phyloP scores from a whole-genome alignment of 2,888 invertebrate genomes.

The Matsumyia berberina region DNA sequence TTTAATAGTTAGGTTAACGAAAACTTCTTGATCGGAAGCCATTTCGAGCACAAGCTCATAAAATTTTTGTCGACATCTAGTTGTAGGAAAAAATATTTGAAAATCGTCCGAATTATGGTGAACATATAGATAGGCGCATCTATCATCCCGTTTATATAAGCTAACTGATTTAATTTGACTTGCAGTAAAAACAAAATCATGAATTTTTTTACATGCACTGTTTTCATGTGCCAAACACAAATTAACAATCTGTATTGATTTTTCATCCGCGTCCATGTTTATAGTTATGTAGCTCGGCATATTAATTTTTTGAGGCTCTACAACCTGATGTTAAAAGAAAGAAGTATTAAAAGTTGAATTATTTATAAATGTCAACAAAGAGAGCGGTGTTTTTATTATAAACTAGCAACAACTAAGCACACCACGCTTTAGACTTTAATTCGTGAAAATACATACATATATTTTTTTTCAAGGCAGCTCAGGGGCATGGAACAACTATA shows the following conservation, averaged over 20 bases:
- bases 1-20: conserved; percentile 89
- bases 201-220: conserved; percentile 92
- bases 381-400: too few relatives aligned
- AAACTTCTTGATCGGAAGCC: conserved; percentile 94
- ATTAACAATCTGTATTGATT: conserved; percentile 95
- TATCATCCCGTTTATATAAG: conserved; percentile 97
- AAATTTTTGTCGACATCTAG: conserved; percentile 92
- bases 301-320: conserved; percentile 96
- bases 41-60: conserved; percentile 94
- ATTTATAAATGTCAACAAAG: conserved; percentile 6
- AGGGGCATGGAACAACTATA: too few relatives aligned
- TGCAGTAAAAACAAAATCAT: conserved; percentile 97
- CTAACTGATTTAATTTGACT: conserved; percentile 87
- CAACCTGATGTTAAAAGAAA: conserved; percentile 85
- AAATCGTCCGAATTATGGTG: conserved; percentile 99
- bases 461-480: too few relatives aligned
- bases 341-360: background rate
- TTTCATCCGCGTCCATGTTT: conserved; percentile 96
- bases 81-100: conserved; percentile 98
- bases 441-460: too few relatives aligned
- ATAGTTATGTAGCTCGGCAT: conserved; percentile 98
- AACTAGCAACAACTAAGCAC: too few relatives aligned
- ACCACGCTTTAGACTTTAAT: too few relatives aligned
- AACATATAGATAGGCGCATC: conserved; percentile 98
- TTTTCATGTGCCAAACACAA: conserved; percentile 92